phyloP scores from a whole-genome alignment of 2,888 invertebrate genomes.

The Zaprionus bogoriensis region DNA sequence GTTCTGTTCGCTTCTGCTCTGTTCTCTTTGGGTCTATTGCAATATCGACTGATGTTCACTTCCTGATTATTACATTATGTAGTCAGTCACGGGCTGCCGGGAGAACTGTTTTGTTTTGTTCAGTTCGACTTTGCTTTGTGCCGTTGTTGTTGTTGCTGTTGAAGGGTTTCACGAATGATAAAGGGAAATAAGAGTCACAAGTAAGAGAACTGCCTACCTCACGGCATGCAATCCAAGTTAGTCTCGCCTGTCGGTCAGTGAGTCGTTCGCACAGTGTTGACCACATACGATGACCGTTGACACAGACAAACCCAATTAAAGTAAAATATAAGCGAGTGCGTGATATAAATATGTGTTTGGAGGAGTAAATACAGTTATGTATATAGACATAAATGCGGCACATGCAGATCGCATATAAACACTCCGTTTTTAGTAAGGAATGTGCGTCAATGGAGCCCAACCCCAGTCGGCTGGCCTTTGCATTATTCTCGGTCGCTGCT shows the following conservation, averaged over 20 bases:
- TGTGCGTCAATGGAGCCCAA: conserved; percentile 54
- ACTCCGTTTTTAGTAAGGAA: conserved; percentile 30
- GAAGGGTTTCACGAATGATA: conserved; percentile 45
- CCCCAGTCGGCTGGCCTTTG: conserved; percentile 5
- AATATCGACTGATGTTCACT: conserved; percentile 57
- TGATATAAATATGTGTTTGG: conserved; percentile 66
- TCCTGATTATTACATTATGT: conserved; percentile 66
- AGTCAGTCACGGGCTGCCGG: conserved; percentile 44
- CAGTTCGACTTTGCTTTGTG: conserved; percentile 13
- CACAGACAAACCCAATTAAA: conserved; percentile 68
- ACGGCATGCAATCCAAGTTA: conserved; percentile 52
- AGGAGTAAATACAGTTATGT: conserved; percentile 28
- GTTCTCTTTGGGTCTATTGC: conserved; percentile 48
- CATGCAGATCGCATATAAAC: conserved; percentile 45
- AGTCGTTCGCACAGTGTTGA: conserved; percentile 50
- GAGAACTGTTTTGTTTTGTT: conserved; percentile 26
- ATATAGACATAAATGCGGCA: neutral
- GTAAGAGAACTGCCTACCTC: conserved; percentile 41
- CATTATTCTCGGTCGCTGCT: conserved; percentile 12
- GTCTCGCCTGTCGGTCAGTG: conserved; percentile 35
- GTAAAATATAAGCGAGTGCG: conserved; percentile 59
- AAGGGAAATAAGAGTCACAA: conserved; percentile 10
- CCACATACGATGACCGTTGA: conserved; percentile 48
- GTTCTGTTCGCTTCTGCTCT: conserved; percentile 7
- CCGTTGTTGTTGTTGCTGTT: conserved; percentile 23